A percentile compares a stretch with the other conserved stretches of the same genome.
These are phyloP conservation scores for Poecilia wingei DNA, from an alignment of 2,797 vertebrate genomes.

Conservation along the genomic window DNA sequence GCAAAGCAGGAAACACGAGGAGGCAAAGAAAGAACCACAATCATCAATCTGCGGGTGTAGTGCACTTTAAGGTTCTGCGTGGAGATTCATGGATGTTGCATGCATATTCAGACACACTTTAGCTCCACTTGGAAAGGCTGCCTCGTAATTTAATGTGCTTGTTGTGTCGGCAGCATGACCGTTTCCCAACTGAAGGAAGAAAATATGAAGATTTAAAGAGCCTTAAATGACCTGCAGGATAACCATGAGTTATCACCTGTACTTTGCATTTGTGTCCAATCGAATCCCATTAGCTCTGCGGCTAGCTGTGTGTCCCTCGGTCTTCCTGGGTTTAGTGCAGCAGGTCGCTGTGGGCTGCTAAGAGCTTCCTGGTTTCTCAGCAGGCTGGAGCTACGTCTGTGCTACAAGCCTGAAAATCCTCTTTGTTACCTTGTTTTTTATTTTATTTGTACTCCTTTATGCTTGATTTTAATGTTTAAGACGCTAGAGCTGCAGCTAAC, in stretches of 20 bases:
- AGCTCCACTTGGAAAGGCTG: neutral
- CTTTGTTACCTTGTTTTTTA: slow-evolving; percentile 1
- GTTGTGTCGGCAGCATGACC: slow-evolving; percentile 46
- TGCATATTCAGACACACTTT: slow-evolving; percentile 8
- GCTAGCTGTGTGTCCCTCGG: slow-evolving; percentile 5
- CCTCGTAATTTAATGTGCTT: slow-evolving; percentile 21
- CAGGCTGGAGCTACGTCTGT: slow-evolving; percentile 16
- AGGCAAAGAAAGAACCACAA: neutral
- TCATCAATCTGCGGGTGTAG: slow-evolving; percentile 4
- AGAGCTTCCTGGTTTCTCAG: slow-evolving; percentile 28
- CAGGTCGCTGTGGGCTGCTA: slow-evolving; percentile 24
- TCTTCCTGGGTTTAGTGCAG: slow-evolving; percentile 27
- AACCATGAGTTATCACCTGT: slow-evolving; percentile 35
- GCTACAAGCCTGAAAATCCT: slow-evolving; percentile 21
- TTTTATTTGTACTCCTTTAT: neutral
- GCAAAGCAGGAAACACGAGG: neutral
- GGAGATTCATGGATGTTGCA: neutral
- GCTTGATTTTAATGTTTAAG: slow-evolving; percentile 14
- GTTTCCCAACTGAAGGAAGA: slow-evolving; percentile 15
- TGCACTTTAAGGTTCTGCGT: slow-evolving; percentile 9
- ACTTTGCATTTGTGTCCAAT: slow-evolving; percentile 17
- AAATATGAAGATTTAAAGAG: slow-evolving; percentile 1
- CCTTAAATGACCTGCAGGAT: slow-evolving; percentile 19
- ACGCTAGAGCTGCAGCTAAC: neutral
- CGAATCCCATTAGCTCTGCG: slow-evolving; percentile 48